A percentile compares a stretch with the other conserved stretches of the same genome.
phyloP scores from a whole-genome alignment of 2,888 invertebrate genomes.

The Lepidochrysops patricia region DNA sequence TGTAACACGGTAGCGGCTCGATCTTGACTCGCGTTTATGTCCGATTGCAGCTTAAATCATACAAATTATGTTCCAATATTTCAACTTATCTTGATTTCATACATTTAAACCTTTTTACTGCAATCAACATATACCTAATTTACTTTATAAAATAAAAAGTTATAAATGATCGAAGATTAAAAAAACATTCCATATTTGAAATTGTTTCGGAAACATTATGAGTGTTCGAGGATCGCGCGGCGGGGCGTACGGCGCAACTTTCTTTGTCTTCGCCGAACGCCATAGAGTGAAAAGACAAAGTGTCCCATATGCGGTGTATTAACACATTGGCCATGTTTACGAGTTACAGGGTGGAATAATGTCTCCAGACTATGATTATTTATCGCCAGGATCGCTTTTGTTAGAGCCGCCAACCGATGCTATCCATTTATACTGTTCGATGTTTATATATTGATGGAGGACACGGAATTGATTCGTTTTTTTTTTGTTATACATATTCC shows the following conservation, averaged over 20 bases:
- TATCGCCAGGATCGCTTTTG: conserved; percentile 49
- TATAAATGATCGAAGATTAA: conserved; percentile 4
- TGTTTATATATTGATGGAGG: conserved; percentile 43
- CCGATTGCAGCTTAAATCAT: conserved; percentile 36
- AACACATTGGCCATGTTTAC: conserved; percentile 56
- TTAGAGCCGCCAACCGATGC: conserved; percentile 38
- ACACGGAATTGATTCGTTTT: conserved; percentile 34
- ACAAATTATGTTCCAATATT: conserved; percentile 33
- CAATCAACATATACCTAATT: no score
- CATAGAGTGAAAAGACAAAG: conserved; percentile 30
- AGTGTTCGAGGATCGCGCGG: conserved; percentile 46
- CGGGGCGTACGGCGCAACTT: conserved; percentile 54
- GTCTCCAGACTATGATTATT: conserved; percentile 53
- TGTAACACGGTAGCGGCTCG: conserved; percentile 47
- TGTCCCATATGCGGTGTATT: conserved; percentile 46
- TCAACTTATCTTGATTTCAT: not conserved
- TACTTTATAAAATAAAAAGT: not conserved
- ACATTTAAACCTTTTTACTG: not conserved
- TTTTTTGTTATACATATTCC: conserved; percentile 11
- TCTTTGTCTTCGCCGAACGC: conserved; percentile 54
- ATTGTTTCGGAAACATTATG: conserved; percentile 35
- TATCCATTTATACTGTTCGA: conserved; percentile 43
- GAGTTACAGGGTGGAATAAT: conserved; percentile 51
- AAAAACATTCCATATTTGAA: conserved; percentile 26
- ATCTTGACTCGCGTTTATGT: conserved; percentile 30